Percentiles rank a stretch among this genome's conserved stretches.
Evolutionary conservation across 30 jellyfish, hydroid and myxozoan species (phyloP).

Genomic region (Sanderia malayensis): DNA sequence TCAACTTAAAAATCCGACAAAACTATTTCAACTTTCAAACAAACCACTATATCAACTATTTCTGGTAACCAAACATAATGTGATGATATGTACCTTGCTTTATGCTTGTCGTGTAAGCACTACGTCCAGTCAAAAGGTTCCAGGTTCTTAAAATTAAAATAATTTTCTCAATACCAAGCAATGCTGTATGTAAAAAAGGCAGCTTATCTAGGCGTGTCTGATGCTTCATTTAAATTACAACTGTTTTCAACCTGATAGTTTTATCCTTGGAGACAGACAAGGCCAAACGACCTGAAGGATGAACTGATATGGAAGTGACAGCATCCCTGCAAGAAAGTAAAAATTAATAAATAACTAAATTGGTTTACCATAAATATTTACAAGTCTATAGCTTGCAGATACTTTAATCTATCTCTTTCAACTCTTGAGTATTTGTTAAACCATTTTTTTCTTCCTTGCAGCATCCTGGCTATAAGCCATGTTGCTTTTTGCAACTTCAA

Average conservation of each 20-base stretch:
- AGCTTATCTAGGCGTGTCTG: no score
- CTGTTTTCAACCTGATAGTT: slow-evolving; percentile 81
- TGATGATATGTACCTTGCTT: slow-evolving; percentile 49
- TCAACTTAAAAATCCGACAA: not conserved
- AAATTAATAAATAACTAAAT: not conserved
- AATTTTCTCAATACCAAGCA: no score
- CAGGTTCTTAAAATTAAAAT: slow-evolving; percentile 51
- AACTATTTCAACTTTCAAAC: not conserved
- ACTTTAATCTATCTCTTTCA: no score
- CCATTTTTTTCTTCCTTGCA: no score
- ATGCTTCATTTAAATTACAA: no score
- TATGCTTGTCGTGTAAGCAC: slow-evolving; percentile 77
- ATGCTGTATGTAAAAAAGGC: no score
- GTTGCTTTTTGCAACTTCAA: no score
- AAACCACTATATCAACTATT: no score
- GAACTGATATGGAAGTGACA: slow-evolving; percentile 69
- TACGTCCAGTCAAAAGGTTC: slow-evolving; percentile 84
- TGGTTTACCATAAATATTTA: not conserved
- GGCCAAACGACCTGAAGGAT: slow-evolving; percentile 87
- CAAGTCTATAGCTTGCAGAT: no score
- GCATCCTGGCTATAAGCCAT: no score
- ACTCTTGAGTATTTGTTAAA: no score
- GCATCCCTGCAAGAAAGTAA: slow-evolving; percentile 47
- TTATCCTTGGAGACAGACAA: slow-evolving; percentile 80
- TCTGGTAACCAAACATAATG: not conserved